Base-by-base conservation (phyloP, 2,113 vertebrate species). In the Centropus bengalensis region DNA sequence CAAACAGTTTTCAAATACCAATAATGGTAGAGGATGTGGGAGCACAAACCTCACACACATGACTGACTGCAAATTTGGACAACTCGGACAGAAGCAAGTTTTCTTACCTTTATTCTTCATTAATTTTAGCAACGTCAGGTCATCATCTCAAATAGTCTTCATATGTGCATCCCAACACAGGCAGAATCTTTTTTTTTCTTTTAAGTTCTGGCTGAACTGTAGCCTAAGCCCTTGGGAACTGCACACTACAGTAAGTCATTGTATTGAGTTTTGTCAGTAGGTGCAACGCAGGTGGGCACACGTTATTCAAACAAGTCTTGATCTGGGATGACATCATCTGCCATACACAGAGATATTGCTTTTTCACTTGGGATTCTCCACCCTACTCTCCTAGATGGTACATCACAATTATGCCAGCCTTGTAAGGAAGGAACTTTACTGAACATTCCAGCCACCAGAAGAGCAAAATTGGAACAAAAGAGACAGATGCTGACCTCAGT, bases 391-490 rank as follows among this genome's bases (percentile, higher is more conserved):
- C 36, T 44, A 47, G 6, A 26, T 19, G 52, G 14, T 36, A 23
- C 0, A 0, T n/a, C 6, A 0, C 32, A 89, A 67, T 28, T 47
- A 32, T 55, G 47, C 28, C 60, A 71, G 36, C 33, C 47, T 77
- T 59, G 12, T 20, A 54, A 86, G 55, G 58, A 76, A 69, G 28
- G 36, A 40, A 55, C 84, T 77, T 81, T 52, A 52, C 55, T 70
- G 8, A 14, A 8, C 26, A 45, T 74, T 88, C 33, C 59, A 63
- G 67, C n/a, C 51, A 86, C 30, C 20, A 63, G 91, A 93, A 78
- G 22, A 63, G 59, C 32, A 63, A 78, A 91, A 81, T 8, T 56
- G 42, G 44, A 88, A 86, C 47, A 77, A 89, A 76, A 88, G 27
- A 22, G 15, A 76, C 21, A 85, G 8, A 67, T 58, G n/a, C 64